Base-by-base conservation (phyloP, 2,113 vertebrate species). In the Martes martes region DNA sequence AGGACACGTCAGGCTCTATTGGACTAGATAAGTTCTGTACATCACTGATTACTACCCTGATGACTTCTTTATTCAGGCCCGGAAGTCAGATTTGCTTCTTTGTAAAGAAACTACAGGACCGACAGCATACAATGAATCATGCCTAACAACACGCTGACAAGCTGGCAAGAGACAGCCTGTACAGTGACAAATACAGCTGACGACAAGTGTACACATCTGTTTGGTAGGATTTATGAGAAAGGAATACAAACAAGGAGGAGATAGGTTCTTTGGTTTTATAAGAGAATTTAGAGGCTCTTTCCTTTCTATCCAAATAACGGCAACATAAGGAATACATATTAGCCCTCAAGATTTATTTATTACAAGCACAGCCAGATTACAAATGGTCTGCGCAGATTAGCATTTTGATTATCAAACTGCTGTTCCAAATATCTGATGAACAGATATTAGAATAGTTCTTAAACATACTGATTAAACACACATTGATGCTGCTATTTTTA, bases 101-200 rank as follows among this genome's bases (percentile, higher is more conserved):
- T 98, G 85, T 97, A 97, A 97, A 95, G 96, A 98, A 98, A 97
- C 82, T 95, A 28, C 93, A 93, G 98, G 93, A 98, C 93, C 97
- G 98, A 98, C 98, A 98, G 97, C 93, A 94, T 94, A 98, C 97
- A 98, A 99, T 99, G 99, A 99, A 99, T 99, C 98, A 99, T 96
- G 85, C 98, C 97, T 98, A 99, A 98, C 98, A 97, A 97, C 98
- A 98, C 95, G 95, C 97, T 98, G 98, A 97, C 98, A 99, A 98
- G 90, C 98, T 98, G 98, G 97, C 98, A 97, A 98, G 96, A 98
- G 97, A 97, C 98, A 98, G 95, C 96, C 98, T 95, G 96, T 95
- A 97, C 91, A 95, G 97, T 98, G 98, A 99, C 97, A 99, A 99
- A 99, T 98, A 98, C 98, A 98, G 97, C 98, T 98, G 98, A 99